Base-by-base conservation (phyloP, 2,888 invertebrate genomes). In the Pheosia tremula region DNA sequence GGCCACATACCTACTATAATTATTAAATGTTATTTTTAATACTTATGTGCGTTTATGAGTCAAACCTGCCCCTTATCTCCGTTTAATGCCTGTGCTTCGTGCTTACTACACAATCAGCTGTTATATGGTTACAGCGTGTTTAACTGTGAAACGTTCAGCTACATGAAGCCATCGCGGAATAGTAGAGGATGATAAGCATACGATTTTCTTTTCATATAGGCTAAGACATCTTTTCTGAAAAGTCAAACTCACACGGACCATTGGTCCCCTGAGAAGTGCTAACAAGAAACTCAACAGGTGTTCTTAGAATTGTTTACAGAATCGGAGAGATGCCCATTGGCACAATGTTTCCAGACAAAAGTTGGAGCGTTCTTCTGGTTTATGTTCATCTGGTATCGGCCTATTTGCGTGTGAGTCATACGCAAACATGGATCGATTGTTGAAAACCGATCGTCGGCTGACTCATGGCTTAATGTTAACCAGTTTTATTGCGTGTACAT, bases 381-480 rank as follows among this genome's bases (percentile, higher is more conserved):
- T 9, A 45, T 45, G 9, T 7, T 9, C 9, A 45, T 7, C 43
- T 9, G 43, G 43, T 45, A 9, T 45, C 3, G 9, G 43, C 9
- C 43, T 9, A 9, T 50, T 24, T 37, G 57, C 47, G 39, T 49
- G 50, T 50, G 50, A 58, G 58, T 58, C 50, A 50, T n/a, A 58
- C 37, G 58, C 13, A 11, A 58, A 55, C 45, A 56, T 36, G 4
- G 56, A 55, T 38, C 7, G 56, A 45, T 56, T 56, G 45, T 56
- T 45, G 45, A 45, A 58, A 58, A 58, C 37, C 39, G 39, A 53
- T 47, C 53, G 38, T 58, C 41, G 39, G 39, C 49, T 57, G 56
- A 56, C 52, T 62, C 62, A 59, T 56, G 4, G 43, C 45, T 4
- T 13, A 36, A 43, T 45, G 56, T 56, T 45, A 43, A 45, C 56